Evolutionary conservation across 1,140 invertebrate species (phyloP).

Genomic region (Adoxophyes honmai): DNA sequence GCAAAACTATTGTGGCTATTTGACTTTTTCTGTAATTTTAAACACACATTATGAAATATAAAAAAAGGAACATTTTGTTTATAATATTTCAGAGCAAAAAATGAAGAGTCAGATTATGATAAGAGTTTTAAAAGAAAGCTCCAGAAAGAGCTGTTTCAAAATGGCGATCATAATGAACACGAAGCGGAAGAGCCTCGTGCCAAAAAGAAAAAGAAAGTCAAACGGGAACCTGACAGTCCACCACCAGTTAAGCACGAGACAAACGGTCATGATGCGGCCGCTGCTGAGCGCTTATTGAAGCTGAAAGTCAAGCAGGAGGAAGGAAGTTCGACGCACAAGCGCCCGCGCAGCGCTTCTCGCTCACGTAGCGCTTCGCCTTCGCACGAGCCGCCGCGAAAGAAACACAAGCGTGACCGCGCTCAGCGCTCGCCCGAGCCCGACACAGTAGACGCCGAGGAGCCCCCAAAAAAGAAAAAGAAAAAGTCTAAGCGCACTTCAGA

Average conservation of each 20-base stretch:
- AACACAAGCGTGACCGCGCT: neutral
- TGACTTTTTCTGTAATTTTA: too few species aligned
- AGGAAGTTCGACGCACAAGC: constrained; percentile 20
- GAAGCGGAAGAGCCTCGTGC: constrained; percentile 19
- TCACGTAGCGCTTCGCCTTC: too few species aligned
- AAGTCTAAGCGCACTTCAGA: neutral
- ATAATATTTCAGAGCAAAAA: constrained; percentile 16
- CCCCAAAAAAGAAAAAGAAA: neutral
- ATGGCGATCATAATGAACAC: constrained; percentile 15
- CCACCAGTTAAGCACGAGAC: neutral
- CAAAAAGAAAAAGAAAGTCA: constrained; percentile 30
- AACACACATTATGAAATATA: too few species aligned
- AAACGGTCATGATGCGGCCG: neutral
- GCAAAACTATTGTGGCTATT: too few species aligned
- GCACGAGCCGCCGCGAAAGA: neutral
- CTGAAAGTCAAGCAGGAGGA: constrained; percentile 42
- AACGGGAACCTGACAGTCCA: neutral
- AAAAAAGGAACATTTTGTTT: too few species aligned
- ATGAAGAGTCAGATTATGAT: constrained; percentile 23
- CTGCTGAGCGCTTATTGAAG: constrained; percentile 16
- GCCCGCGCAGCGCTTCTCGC: neutral
- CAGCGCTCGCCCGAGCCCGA: neutral
- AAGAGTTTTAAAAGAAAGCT: constrained; percentile 28
- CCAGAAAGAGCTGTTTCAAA: constrained; percentile 22
- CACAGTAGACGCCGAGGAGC: neutral